These are phyloP conservation scores for Meta bourneti DNA, from an alignment of 2,888 invertebrate species.

Conservation along the genomic window DNA sequence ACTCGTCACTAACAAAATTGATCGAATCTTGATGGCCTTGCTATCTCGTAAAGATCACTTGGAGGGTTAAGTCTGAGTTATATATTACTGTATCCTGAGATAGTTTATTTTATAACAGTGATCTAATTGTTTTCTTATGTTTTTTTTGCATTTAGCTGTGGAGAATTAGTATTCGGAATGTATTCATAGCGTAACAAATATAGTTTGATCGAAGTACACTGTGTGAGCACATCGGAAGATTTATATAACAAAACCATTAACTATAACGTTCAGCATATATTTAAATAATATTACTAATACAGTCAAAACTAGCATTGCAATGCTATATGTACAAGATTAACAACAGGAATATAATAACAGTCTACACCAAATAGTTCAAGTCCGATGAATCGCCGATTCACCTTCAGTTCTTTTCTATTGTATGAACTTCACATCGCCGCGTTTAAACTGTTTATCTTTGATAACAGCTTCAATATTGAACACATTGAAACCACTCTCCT, in stretches of 20 bases:
- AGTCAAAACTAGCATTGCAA: conserved; percentile 12
- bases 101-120: too few relatives aligned
- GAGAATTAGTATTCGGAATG: too few relatives aligned
- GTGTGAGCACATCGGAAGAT: neutral
- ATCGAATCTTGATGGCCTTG: too few relatives aligned
- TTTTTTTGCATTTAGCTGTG: too few relatives aligned
- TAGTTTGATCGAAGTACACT: neutral
- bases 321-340: neutral
- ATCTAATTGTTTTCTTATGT: too few relatives aligned
- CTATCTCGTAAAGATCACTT: too few relatives aligned
- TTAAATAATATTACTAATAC: conserved; percentile 8
- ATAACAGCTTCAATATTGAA: neutral
- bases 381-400: neutral
- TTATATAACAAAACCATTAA: neutral
- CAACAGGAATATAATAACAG: neutral
- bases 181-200: neutral
- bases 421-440: neutral
- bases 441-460: neutral
- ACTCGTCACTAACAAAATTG: too few relatives aligned
- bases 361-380: neutral
- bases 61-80: too few relatives aligned
- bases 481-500: neutral
- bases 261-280: neutral
- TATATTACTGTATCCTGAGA: too few relatives aligned
- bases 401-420: neutral